phyloP scores from a whole-genome alignment of 2,888 invertebrate species.

The Drepana falcataria region DNA sequence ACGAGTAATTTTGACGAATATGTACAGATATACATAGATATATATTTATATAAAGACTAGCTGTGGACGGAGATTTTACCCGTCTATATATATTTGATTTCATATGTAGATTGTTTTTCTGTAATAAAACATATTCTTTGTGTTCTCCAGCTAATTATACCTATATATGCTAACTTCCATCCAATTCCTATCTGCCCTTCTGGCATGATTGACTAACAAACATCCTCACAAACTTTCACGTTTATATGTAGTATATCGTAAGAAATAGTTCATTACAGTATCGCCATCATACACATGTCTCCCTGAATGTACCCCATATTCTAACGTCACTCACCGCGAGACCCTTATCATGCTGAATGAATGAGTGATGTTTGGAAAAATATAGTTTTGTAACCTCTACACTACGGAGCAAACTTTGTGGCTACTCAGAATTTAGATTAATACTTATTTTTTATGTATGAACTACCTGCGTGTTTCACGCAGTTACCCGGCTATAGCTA shows the following conservation, averaged over 20 bases:
- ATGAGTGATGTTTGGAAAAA: constrained; percentile 4
- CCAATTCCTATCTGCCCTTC: too few species aligned
- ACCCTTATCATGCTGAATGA: constrained; percentile 7
- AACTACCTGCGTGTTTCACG: neutral
- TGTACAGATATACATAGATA: too few species aligned
- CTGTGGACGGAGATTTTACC: too few species aligned
- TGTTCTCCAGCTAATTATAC: too few species aligned
- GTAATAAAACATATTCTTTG: too few species aligned
- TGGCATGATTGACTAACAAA: too few species aligned
- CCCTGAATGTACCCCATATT: constrained; percentile 4
- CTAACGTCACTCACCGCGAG: constrained; percentile 5
- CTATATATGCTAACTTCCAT: too few species aligned
- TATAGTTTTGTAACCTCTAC: constrained; percentile 3
- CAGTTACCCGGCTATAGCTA: too few species aligned
- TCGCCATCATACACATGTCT: neutral
- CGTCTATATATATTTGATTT: too few species aligned
- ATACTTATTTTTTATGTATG: constrained; percentile 2
- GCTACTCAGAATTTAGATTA: neutral
- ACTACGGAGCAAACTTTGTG: neutral
- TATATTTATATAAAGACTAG: too few species aligned
- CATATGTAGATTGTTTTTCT: too few species aligned
- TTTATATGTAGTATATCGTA: neutral
- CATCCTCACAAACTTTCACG: neutral
- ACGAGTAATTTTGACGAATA: too few species aligned
- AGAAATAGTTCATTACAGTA: neutral